phyloP scores from a whole-genome alignment of 2,888 invertebrate genomes.

The Heliconius cydno region DNA sequence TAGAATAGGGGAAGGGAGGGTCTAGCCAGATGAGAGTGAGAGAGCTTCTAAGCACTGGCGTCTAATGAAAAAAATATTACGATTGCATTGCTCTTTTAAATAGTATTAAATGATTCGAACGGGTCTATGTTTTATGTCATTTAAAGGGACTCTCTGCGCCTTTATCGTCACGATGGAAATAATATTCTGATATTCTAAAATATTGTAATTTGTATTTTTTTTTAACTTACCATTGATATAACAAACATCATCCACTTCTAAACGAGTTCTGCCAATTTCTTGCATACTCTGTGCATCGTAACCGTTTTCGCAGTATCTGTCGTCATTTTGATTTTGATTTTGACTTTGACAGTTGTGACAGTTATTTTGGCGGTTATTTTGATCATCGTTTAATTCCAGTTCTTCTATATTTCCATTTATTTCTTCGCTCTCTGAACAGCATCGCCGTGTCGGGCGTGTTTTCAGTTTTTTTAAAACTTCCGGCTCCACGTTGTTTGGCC shows the following conservation, averaged over 20 bases:
- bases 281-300: constrained; percentile 82
- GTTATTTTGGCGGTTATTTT: constrained; percentile 47
- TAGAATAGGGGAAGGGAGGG: too few relatives aligned
- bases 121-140: fast-evolving
- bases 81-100: too few relatives aligned
- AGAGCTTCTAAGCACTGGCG: too few relatives aligned
- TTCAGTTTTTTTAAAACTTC: constrained; percentile 71
- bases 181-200: too few relatives aligned
- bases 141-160: too few relatives aligned
- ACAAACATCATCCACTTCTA: constrained; percentile 91
- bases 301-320: constrained; percentile 51
- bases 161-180: too few relatives aligned
- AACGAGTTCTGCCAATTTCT: constrained; percentile 85
- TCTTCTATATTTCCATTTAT: constrained; percentile 48
- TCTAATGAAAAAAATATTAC: too few relatives aligned
- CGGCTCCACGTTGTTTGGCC: constrained; percentile 85
- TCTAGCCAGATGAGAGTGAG: too few relatives aligned
- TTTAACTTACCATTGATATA: constrained; percentile 94
- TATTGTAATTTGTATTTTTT: too few relatives aligned
- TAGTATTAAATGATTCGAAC: too few relatives aligned
- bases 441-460: constrained; percentile 56
- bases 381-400: constrained; percentile 47
- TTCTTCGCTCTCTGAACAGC: constrained; percentile 58
- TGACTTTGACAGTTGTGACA: constrained; percentile 49
- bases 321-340: constrained; percentile 48